Percentiles rank a stretch among this genome's conserved stretches.
phyloP scores from a whole-genome alignment of 2,888 invertebrate species.

The Eurytoma californica region DNA sequence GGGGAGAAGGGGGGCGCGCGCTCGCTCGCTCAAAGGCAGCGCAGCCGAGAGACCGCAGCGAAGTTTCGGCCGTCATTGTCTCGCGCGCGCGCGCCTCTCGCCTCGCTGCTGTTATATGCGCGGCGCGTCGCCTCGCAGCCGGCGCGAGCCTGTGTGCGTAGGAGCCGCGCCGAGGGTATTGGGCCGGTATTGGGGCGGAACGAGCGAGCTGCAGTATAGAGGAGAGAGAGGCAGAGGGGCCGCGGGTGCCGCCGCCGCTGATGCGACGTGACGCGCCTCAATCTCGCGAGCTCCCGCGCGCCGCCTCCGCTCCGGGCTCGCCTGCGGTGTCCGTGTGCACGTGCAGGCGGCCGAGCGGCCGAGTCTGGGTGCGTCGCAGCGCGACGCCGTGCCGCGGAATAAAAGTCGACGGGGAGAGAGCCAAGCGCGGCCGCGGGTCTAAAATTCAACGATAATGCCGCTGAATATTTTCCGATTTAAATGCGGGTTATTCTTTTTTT shows the following conservation, averaged over 20 bases:
- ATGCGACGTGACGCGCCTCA: conserved; percentile 44
- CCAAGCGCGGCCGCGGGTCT: background rate
- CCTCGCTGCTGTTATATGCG: conserved; percentile 36
- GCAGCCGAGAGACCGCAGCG: background rate
- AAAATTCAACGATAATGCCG: background rate
- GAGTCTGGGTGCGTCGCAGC: background rate
- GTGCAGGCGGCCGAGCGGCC: background rate
- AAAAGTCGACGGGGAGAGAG: conserved; percentile 7
- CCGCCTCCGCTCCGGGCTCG: background rate
- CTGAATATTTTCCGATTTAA: too few relatives aligned
- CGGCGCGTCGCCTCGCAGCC: conserved; percentile 54
- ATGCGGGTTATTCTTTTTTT: too few relatives aligned
- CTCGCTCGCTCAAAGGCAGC: conserved; percentile 9
- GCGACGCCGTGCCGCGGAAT: background rate
- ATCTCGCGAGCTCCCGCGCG: conserved; percentile 30
- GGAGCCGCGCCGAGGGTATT: conserved; percentile 32
- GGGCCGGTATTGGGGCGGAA: conserved; percentile 47
- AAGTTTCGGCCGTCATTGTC: conserved; percentile 33
- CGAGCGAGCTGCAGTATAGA: conserved; percentile 49
- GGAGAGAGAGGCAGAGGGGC: conserved; percentile 50
- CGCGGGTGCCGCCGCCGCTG: conserved; percentile 1
- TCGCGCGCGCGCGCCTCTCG: conserved; percentile 22
- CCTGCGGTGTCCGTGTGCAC: too few relatives aligned
- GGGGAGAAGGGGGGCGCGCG: background rate
- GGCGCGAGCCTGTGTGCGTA: conserved; percentile 25